Base-by-base conservation (phyloP, 2,888 invertebrate species). In the Nemotelus pantherinus region DNA sequence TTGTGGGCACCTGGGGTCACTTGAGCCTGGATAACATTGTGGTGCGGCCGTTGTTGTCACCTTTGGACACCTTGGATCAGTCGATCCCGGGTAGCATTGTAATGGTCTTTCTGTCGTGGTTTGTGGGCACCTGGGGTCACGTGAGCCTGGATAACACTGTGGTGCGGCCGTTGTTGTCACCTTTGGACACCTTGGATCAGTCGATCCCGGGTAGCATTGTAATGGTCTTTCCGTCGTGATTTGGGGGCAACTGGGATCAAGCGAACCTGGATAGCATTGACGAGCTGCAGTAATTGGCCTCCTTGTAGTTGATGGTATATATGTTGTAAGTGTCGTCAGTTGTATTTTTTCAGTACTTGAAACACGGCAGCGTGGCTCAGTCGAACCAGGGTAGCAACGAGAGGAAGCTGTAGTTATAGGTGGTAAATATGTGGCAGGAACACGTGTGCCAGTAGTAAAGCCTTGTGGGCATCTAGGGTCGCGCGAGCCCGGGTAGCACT, bases 401-500 rank as follows among this genome's bases (percentile, higher is more conserved):
- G 77, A 47, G 81, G 85, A 65, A 0, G 77, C 82, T 87, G 25
- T n/a, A 3, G 71, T 80, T 76, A 75, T 53, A 10, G 78, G 76
- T 45, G 77, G 63, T 25, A 64, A 53, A 64, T 71, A 53, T 2
- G 77, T 65, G 5, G 67, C 41, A 1, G 39, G 57, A 5, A 5
- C 65, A 41, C 80, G 70, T 50, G 79, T 63, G 2, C n/a, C n/a
- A 10, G 72, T 39, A 60, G 9, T 63, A 39, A 83, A 77, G 10
- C 83, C 85, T 47, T 84, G 82, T 47, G 85, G 84, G 76, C 86
- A 86, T 45, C 85, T 81, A 1, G 85, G 84, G 79, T 86, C 86
- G 2, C 67, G 76, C 6, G 84, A 84, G 9, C 86, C 87, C 2
- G 86, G 87, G 71, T 82, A 88, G 67, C 87, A 87, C 0, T 80